Conservation (phyloP, 2,888 invertebrate genomes). For the Beris morrisii region DNA sequence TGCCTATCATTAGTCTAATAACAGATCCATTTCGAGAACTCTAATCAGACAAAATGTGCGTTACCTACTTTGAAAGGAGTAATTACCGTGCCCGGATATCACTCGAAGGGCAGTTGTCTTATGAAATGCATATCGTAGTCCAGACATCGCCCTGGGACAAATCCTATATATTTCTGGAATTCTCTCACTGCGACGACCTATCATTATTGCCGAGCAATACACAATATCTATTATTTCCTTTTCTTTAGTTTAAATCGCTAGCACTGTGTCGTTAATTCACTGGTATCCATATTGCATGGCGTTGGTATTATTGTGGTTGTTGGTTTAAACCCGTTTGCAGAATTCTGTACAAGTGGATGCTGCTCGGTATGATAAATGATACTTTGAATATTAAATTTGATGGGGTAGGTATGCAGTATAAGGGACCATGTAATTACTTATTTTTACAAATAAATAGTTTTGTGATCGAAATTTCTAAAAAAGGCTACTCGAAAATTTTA, state of each 20-base stretch:
- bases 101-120: slow-evolving; percentile 16
- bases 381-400: too few species aligned
- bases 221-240: slow-evolving; percentile 1
- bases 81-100: slow-evolving; percentile 31
- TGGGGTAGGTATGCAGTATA: too few species aligned
- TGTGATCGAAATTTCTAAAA: too few species aligned
- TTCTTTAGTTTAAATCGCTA: slow-evolving; percentile 22
- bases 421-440: too few species aligned
- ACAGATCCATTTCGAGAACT: slow-evolving; percentile 37
- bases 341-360: too few species aligned
- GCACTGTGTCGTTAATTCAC: slow-evolving; percentile 19
- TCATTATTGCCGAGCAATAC: slow-evolving; percentile 25
- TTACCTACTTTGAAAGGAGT: slow-evolving; percentile 29
- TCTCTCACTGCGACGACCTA: slow-evolving; percentile 29
- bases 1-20: slow-evolving; percentile 39
- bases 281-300: slow-evolving; percentile 4
- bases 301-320: too few species aligned
- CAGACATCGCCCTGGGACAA: slow-evolving; percentile 32
- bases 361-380: too few species aligned
- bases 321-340: too few species aligned
- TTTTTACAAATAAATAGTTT: too few species aligned
- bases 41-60: slow-evolving; percentile 30
- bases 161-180: slow-evolving; percentile 30
- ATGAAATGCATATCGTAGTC: not conserved
- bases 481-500: too few species aligned